Percentiles rank a stretch among this genome's conserved stretches.
Evolutionary conservation across 2,113 vertebrate genomes (phyloP).

Genomic region (Spilogale gracilis): DNA sequence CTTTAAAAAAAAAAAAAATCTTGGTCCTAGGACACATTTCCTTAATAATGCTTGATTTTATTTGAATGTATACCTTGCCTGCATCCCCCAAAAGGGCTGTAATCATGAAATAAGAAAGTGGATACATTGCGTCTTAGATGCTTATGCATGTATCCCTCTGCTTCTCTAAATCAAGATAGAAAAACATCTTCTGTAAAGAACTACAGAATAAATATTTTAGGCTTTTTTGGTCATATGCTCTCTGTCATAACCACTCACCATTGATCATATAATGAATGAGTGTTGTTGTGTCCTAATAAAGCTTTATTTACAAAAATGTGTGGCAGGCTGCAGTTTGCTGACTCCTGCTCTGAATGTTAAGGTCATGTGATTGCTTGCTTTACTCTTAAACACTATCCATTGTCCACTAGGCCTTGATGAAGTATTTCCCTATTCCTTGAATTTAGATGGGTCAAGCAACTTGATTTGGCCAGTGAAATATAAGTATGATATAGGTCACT

Average conservation of each 20-base stretch:
- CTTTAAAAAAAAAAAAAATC: neutral
- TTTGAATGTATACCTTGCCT: neutral
- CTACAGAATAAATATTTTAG: neutral
- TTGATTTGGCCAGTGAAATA: neutral
- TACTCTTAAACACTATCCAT: neutral
- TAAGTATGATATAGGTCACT: neutral
- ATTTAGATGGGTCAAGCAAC: neutral
- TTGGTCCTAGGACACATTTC: neutral
- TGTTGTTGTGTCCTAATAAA: neutral
- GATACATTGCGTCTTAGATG: neutral
- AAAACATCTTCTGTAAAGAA: neutral
- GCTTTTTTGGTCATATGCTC: neutral
- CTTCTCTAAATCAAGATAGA: neutral
- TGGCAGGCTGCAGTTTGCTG: neutral
- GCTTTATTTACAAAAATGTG: neutral
- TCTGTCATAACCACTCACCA: neutral
- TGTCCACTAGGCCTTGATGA: neutral
- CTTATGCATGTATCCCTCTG: neutral
- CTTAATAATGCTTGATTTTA: neutral
- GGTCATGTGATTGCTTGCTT: neutral
- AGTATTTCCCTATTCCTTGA: neutral
- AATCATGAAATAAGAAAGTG: neutral
- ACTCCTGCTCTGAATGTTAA: neutral
- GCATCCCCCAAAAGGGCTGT: neutral
- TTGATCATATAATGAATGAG: neutral